These are phyloP conservation scores for Dyspetes luteomarginatus DNA, from an alignment of 2,888 invertebrate genomes.

Conservation along the genomic window DNA sequence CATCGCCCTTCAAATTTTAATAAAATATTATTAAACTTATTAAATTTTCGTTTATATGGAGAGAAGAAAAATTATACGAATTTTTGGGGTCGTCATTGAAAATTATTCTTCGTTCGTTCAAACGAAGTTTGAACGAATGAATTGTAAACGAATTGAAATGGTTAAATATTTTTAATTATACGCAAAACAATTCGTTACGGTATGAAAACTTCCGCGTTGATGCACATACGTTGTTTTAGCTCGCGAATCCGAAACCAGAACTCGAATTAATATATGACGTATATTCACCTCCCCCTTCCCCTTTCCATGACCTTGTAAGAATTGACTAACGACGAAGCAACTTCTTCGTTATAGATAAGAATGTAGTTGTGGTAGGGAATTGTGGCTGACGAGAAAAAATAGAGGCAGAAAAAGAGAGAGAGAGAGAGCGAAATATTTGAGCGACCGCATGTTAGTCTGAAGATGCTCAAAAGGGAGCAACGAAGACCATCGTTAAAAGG, in stretches of 20 bases:
- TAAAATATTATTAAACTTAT: too few species aligned
- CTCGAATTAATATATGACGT: background rate
- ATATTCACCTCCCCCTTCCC: background rate
- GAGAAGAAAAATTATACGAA: too few species aligned
- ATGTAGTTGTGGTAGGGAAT: constrained; percentile 54
- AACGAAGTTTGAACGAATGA: too few species aligned
- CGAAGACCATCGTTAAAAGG: constrained; percentile 73
- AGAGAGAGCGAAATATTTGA: constrained; percentile 11
- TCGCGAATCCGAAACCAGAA: too few species aligned
- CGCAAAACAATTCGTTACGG: background rate
- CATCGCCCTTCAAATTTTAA: too few species aligned
- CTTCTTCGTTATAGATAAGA: constrained; percentile 73
- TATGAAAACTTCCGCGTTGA: background rate
- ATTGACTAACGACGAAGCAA: constrained; percentile 69
- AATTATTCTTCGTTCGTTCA: background rate
- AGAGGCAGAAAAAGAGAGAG: constrained; percentile 18
- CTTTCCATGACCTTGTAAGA: background rate
- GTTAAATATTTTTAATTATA: background rate
- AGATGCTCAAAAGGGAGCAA: constrained; percentile 68
- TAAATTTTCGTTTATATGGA: too few species aligned
- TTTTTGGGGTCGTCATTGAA: too few species aligned
- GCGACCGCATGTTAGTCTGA: constrained; percentile 28
- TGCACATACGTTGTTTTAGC: background rate
- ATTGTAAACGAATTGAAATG: background rate
- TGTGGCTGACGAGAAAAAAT: constrained; percentile 7